Evolutionary conservation across 2,888 invertebrate species (phyloP), one percentile per base, ranked within the genome.

Genomic region (Eucera pruinosa): DNA sequence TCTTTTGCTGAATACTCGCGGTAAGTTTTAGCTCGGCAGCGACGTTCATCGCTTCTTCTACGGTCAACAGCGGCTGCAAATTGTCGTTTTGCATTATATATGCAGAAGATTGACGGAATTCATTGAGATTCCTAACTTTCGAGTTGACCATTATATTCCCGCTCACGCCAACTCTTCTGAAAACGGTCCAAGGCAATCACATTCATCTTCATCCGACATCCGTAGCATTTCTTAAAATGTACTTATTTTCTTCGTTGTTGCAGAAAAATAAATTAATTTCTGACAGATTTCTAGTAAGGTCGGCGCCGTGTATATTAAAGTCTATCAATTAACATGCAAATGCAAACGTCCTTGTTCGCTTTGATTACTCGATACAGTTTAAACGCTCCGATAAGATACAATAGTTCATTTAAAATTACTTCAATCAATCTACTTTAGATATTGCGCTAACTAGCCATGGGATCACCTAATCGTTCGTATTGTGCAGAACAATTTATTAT

Each of bases 1-100:
- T 92, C 92, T 97, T 97, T 76, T 95, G 95, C 43, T 93, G 91
- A 18, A 90, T 86, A 30, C 94, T 94, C 85, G 95, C 93, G 13
- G 95, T 95, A 70, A 98, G 94, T 93, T 98, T 98, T 7, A 98
- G 94, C 90, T 97, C 96, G 0, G 97, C 97, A 0, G 98, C 97
- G 74, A 97, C 95, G 85, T 94, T 93, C 95, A 98, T 96, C 11
- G 97, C 95, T 93, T 98, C 98, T 64, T 95, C 94, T 4, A 98
- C 96, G 2, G 97, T 97, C 41, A 98, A 94, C 90, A 96, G 94
- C 0, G 97, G 95, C 87, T 98, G 96, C 23, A 98, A 93, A 88
- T 94, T 94, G 86, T 97, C 96, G 86, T 97, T 96, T 92, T 98
- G 98, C 94, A 97, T 97, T 80, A 98, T 98, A 93, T 98, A 98